Percentiles rank a stretch among this genome's conserved stretches.
phyloP scores from a whole-genome alignment of 2,888 invertebrate genomes.

The Papilio demoleus region DNA sequence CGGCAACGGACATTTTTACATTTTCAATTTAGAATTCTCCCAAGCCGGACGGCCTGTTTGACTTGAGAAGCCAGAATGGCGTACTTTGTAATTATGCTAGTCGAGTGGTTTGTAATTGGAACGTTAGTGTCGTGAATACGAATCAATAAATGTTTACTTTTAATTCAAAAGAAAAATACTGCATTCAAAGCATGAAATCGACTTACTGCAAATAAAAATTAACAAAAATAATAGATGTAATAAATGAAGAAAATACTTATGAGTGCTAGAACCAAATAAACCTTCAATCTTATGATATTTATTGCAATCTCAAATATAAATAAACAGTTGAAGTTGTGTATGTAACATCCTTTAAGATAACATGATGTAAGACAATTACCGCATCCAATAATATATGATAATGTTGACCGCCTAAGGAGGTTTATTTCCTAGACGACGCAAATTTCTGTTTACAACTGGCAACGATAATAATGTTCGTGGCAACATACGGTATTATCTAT shows the following conservation, averaged over 20 bases:
- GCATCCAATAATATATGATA: constrained; percentile 4
- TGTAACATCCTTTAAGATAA: constrained; percentile 15
- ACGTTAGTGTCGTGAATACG: background rate
- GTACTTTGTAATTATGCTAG: constrained; percentile 30
- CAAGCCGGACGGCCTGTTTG: constrained; percentile 32
- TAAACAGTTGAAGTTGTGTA: background rate
- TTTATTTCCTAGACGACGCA: constrained; percentile 39
- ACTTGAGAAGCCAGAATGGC: constrained; percentile 21
- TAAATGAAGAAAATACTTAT: background rate
- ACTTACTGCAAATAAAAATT: background rate
- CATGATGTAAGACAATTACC: background rate
- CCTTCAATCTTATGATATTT: too few species aligned
- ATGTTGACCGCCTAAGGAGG: constrained; percentile 12
- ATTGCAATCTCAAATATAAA: background rate
- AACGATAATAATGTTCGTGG: constrained; percentile 59
- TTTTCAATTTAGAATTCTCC: constrained; percentile 50
- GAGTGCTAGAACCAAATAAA: background rate
- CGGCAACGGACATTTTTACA: constrained; percentile 54
- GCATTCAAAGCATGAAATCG: background rate
- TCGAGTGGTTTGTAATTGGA: constrained; percentile 6
- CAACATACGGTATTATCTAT: constrained; percentile 62
- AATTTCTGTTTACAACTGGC: constrained; percentile 55
- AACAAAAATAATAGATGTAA: background rate
- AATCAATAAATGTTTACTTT: constrained; percentile 6
- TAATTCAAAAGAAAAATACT: background rate